Conservation (phyloP, 2,888 invertebrate species). For the Heliothis peltigera region DNA sequence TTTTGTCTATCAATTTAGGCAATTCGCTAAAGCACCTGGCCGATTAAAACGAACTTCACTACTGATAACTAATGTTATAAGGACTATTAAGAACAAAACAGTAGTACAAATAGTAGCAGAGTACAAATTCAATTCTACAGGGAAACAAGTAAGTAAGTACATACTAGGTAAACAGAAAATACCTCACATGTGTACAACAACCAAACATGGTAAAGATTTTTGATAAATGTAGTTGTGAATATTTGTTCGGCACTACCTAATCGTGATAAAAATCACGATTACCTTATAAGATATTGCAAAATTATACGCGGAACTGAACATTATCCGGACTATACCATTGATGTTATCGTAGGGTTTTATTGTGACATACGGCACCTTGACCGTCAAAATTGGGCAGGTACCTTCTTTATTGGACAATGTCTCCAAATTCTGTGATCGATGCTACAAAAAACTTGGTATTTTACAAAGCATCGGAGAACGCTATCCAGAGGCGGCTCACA, state of each 20-base stretch:
- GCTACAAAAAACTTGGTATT: constrained; percentile 78
- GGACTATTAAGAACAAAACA: too few species aligned
- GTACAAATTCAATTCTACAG: too few species aligned
- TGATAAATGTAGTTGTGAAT: neutral
- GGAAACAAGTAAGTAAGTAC: too few species aligned
- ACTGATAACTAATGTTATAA: too few species aligned
- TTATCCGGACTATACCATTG: constrained; percentile 57
- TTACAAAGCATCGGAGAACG: constrained; percentile 79
- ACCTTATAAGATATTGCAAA: constrained; percentile 51
- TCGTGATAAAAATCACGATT: constrained; percentile 38
- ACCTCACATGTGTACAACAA: neutral
- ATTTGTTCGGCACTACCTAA: constrained; percentile 11
- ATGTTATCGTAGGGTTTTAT: constrained; percentile 82
- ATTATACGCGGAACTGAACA: constrained; percentile 65
- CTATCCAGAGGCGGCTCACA: constrained; percentile 81
- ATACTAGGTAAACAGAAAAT: too few species aligned
- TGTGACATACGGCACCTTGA: constrained; percentile 87
- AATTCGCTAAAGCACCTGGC: too few species aligned
- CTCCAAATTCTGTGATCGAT: constrained; percentile 71
- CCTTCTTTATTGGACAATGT: constrained; percentile 80
- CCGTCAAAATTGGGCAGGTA: constrained; percentile 88
- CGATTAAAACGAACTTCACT: too few species aligned
- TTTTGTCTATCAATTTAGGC: too few species aligned
- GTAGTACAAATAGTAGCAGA: too few species aligned
- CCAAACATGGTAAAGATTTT: neutral